Evolutionary conservation across 2,113 vertebrate species (phyloP).

Genomic region (Chionis minor): DNA sequence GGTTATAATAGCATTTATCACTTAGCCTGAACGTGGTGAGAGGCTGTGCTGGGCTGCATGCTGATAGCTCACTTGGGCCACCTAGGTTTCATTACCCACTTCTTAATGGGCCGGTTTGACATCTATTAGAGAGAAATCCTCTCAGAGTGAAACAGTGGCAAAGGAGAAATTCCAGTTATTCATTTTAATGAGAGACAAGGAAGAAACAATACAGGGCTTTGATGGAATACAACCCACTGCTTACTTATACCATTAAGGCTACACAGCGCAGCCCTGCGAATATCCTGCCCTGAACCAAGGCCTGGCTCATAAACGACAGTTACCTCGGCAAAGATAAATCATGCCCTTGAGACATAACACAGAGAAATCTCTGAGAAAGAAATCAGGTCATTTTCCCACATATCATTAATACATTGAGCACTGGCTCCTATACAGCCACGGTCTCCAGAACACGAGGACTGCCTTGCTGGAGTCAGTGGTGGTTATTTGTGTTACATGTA

Average conservation of each 20-base stretch:
- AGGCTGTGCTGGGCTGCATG: slow-evolving; percentile 46
- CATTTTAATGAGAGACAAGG: slow-evolving; percentile 65
- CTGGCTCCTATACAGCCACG: neutral
- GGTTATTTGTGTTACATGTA: neutral
- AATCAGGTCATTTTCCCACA: neutral
- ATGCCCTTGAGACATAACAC: neutral
- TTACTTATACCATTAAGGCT: slow-evolving; percentile 45
- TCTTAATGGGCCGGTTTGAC: slow-evolving; percentile 62
- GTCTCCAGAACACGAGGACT: rapidly evolving
- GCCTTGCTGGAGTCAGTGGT: neutral
- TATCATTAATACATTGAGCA: neutral
- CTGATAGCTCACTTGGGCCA: slow-evolving; percentile 64
- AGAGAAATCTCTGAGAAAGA: neutral
- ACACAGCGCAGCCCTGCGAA: neutral
- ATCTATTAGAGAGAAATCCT: slow-evolving; percentile 64
- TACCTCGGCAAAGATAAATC: neutral
- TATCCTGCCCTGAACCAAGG: neutral
- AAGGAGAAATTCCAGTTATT: slow-evolving; percentile 54
- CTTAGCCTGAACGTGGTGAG: slow-evolving; percentile 36
- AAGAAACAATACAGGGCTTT: slow-evolving; percentile 53
- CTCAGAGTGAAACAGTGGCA: slow-evolving; percentile 49
- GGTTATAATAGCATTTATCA: slow-evolving; percentile 66
- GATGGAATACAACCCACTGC: slow-evolving; percentile 1
- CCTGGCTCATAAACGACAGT: neutral
- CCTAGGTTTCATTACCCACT: slow-evolving; percentile 67